phyloP scores from a whole-genome alignment of 2,113 vertebrate genomes.

The Gavia stellata region DNA sequence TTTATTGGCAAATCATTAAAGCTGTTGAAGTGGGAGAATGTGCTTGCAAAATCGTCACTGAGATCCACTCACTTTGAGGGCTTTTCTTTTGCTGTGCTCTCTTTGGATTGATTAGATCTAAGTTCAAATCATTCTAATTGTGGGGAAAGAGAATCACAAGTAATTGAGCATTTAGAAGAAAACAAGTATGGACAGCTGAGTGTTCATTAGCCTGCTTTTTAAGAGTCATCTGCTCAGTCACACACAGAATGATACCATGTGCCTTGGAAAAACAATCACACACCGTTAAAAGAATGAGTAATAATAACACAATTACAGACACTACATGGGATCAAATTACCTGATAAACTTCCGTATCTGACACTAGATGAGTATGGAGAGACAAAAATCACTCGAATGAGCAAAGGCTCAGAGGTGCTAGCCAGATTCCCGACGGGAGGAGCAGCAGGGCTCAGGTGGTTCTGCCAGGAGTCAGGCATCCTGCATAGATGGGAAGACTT shows the following conservation, averaged over 20 bases:
- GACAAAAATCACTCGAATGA: background rate
- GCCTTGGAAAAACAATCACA: background rate
- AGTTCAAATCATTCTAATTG: background rate
- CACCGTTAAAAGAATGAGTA: background rate
- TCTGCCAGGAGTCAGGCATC: background rate
- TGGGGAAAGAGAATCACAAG: background rate
- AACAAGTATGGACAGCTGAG: background rate
- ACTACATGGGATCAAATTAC: background rate
- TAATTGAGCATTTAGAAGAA: background rate
- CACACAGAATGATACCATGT: background rate
- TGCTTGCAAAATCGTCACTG: background rate
- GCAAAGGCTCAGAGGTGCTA: background rate
- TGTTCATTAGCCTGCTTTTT: background rate
- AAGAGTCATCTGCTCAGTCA: background rate
- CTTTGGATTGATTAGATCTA: background rate
- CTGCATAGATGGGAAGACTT: background rate
- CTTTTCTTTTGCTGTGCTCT: background rate
- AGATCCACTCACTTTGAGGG: background rate
- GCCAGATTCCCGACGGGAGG: fast-evolving
- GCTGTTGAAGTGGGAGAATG: background rate
- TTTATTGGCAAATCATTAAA: background rate
- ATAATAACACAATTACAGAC: background rate
- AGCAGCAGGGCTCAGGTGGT: background rate
- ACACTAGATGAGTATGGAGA: background rate
- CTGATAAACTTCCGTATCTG: background rate